A percentile compares a stretch with the other conserved stretches of the same genome.
These are phyloP conservation scores for Microtus pennsylvanicus DNA, from an alignment of 2,113 vertebrate species.

Conservation along the genomic window DNA sequence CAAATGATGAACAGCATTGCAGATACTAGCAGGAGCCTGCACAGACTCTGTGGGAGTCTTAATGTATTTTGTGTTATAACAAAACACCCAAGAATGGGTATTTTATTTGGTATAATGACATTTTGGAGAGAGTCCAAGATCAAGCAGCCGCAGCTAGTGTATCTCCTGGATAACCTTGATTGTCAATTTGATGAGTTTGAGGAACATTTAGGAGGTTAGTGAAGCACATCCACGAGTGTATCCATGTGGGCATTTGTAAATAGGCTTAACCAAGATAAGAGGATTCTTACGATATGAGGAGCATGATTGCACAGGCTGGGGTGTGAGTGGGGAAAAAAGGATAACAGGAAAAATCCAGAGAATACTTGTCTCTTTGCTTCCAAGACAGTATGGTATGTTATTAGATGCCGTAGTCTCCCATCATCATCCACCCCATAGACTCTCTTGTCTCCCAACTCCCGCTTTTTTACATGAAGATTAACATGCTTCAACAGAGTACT, in stretches of 20 bases:
- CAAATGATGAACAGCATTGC: not conserved
- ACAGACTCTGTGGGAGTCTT: not conserved
- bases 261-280: not conserved
- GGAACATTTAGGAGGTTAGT: not conserved
- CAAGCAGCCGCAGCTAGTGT: not conserved
- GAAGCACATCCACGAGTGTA: not conserved
- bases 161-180: not conserved
- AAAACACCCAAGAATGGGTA: not conserved
- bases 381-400: no score
- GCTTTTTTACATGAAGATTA: not conserved
- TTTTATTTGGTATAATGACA: not conserved
- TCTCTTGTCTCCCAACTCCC: not conserved
- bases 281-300: not conserved
- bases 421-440: no score
- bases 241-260: not conserved
- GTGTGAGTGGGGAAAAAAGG: not conserved
- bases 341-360: not conserved
- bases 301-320: not conserved
- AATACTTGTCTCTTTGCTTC: not conserved
- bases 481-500: not conserved
- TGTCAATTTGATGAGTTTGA: not conserved
- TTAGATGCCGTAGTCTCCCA: not conserved
- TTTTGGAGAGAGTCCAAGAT: not conserved
- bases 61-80: not conserved
- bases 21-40: not conserved